Conservation (phyloP, 2,797 vertebrate species). For the Vespertilio murinus region DNA sequence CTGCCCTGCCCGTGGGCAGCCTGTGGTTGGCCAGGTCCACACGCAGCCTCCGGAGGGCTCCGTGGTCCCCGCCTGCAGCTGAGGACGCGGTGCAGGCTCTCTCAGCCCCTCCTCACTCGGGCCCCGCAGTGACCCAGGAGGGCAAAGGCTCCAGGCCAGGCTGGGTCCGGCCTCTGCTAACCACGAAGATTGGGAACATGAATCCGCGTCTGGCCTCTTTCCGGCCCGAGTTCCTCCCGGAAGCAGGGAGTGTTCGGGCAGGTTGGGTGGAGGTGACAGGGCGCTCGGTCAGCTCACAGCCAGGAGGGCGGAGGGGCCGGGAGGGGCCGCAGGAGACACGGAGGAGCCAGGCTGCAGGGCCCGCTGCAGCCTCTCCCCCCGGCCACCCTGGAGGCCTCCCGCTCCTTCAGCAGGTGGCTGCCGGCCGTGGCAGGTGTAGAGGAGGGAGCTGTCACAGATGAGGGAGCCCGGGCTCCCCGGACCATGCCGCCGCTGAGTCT, state of each 20-base stretch:
- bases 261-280: background rate
- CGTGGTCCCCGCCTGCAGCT: accelerated
- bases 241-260: accelerated
- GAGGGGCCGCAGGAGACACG: background rate
- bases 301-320: background rate
- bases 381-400: too few relatives aligned
- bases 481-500: background rate
- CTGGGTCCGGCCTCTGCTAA: background rate
- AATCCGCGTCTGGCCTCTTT: accelerated
- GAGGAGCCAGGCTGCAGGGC: accelerated
- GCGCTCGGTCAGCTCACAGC: background rate
- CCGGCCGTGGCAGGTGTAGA: too few relatives aligned
- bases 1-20: too few relatives aligned
- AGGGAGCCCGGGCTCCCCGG: too few relatives aligned
- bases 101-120: background rate
- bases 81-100: background rate
- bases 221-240: background rate
- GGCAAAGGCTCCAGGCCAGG: background rate
- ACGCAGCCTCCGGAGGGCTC: accelerated
- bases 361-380: accelerated
- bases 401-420: background rate
- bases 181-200: background rate
- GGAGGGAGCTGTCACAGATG: accelerated
- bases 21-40: background rate
- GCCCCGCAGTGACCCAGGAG: background rate